Base-by-base conservation (phyloP, 2,113 vertebrate species). In the Asarcornis scutulata region DNA sequence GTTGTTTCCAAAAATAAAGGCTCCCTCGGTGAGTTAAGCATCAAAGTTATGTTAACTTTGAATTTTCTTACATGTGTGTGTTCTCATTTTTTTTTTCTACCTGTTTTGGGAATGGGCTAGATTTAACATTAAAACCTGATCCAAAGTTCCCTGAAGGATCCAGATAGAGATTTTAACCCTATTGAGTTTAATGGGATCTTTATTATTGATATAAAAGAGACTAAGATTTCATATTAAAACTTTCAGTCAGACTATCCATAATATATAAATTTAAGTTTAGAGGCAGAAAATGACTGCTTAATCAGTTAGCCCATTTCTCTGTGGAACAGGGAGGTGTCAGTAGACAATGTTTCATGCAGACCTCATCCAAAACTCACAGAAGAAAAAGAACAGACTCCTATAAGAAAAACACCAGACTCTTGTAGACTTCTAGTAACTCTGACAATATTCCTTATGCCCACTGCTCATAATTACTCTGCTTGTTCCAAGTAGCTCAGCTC, bases 221-320 rank as follows among this genome's bases (percentile, higher is more conserved):
- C 60, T 71, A 83, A 68, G 56, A 83, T 91, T 95, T 86, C 46
- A 74, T 20, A 50, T 46, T 53, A 89, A 89, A 94, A 89, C 75
- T 91, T 85, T 87, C 81, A 94, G 4, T 93, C 76, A 83, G 83
- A 83, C 88, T 90, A 95, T 96, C 63, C 82, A 80, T 93, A 89
- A 95, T 87, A 56, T 83, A 59, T 80, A 91, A 55, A 55, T 71
- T 91, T 93, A 67, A 91, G 60, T 78, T 93, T 77, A 81, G 81
- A 89, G 77, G 53, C 60, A 86, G 73, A 92, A 97, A 92, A 93
- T 46, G 7, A 78, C 77, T 91, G 26, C 88, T 95, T 83, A 86
- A 88, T 88, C 82, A 74, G 40, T 31, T 86, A 94, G 26, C 13
- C 55, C 68, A 52, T 63, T 88, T 77, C 68, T 87, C 79, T 83